Base-by-base conservation (phyloP, 2,797 vertebrate genomes). In the Serranus cabrilla region DNA sequence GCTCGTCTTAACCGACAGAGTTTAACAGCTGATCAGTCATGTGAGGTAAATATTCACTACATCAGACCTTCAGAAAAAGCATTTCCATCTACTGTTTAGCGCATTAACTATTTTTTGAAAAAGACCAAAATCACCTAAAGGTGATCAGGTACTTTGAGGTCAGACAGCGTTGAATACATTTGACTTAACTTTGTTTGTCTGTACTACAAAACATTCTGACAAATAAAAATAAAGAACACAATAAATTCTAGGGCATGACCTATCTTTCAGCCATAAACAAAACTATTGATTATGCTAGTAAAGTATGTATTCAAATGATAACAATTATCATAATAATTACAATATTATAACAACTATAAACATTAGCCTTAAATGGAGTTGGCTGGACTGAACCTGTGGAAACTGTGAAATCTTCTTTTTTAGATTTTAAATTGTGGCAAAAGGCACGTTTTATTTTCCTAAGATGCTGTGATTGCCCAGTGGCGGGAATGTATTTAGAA, bases 401-500 rank as follows among this genome's bases (percentile, higher is more conserved):
- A 60, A 20, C 61, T 34, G 66, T 23, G 11, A 66, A 37, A 37
- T 63, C 12, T 39, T 14, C 13, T 1, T 21, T 20, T 40, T 61
- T 11, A 34, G 31, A 60, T 21, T 21, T 31, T 42, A 49, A 40
- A 59, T 13, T 62, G 20, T 62, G 43, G 0, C 2, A 56, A 62
- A 65, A 42, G 14, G 9, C n/a, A 13, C 34, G 9, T 39, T 63
- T 62, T 68, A 16, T 68, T 52, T 54, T 43, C 21, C 39, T 45
- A 21, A 3, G 2, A 20, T 40, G 58, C 31, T 68, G 34, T 62
- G 31, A 68, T 42, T 64, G 40, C 23, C 58, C 20, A n/a, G 11
- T 37, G 42, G 40, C 65, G 51, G 14, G 37, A 78, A 58, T 63
- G 16, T 49, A 47, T 75, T 71, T 49, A 54, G 16, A 58, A 72